A percentile compares a stretch with the other conserved stretches of the same genome.
Evolutionary conservation across 2,888 invertebrate species (phyloP).

Genomic region (Eupithecia insigniata): DNA sequence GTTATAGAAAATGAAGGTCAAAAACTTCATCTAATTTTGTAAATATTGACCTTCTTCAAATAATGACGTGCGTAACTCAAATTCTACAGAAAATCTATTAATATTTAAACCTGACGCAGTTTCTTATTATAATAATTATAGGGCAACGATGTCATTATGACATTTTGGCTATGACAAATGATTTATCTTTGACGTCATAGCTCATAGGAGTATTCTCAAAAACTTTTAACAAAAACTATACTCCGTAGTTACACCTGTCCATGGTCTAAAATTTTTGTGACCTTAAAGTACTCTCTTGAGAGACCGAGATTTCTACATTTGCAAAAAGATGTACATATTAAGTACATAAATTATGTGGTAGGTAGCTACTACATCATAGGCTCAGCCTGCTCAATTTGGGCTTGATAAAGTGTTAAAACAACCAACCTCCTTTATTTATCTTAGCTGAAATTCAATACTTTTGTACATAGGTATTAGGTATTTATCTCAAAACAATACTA

Average conservation of each 20-base stretch:
- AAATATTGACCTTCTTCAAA: conserved; percentile 17
- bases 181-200: conserved; percentile 13
- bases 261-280: not conserved
- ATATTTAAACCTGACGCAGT: not conserved
- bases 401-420: not conserved
- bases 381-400: not conserved
- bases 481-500: not conserved
- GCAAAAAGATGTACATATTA: not conserved
- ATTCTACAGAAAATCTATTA: not conserved
- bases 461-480: not conserved
- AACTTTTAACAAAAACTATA: conserved; percentile 1
- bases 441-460: not conserved
- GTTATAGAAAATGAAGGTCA: not conserved
- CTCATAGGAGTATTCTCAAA: not conserved
- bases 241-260: not conserved
- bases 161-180: conserved; percentile 1
- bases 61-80: not conserved
- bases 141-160: conserved; percentile 11
- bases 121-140: conserved; percentile 6
- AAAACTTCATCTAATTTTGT: conserved; percentile 5
- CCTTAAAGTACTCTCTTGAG: not conserved
- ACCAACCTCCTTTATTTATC: not conserved
- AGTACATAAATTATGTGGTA: not conserved
- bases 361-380: not conserved
- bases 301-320: not conserved